phyloP scores from a whole-genome alignment of 2,888 invertebrate species.

The Parnassius smintheus region DNA sequence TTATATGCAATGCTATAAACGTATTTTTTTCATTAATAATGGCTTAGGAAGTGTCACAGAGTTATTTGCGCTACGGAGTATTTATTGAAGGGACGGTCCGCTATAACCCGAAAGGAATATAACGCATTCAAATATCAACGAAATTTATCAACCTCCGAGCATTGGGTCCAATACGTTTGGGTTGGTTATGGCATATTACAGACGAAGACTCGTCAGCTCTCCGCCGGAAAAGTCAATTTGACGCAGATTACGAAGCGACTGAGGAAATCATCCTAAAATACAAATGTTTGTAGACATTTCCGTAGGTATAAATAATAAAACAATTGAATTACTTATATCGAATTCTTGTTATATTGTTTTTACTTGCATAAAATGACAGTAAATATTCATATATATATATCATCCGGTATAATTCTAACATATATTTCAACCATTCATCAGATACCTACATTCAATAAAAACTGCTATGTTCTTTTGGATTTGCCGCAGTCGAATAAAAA shows the following conservation, averaged over 20 bases:
- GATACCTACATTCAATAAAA: too few species aligned
- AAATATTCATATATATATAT: too few species aligned
- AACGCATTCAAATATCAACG: slow-evolving; percentile 77
- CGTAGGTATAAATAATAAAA: slow-evolving; percentile 50
- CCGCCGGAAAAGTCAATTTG: slow-evolving; percentile 76
- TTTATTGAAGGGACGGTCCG: slow-evolving; percentile 63
- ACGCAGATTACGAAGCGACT: slow-evolving; percentile 69
- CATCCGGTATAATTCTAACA: too few species aligned
- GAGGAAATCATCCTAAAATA: slow-evolving; percentile 60
- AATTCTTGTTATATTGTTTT: too few species aligned
- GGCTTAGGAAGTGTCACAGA: slow-evolving; percentile 55
- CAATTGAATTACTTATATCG: slow-evolving; percentile 8
- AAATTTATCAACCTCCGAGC: slow-evolving; percentile 74
- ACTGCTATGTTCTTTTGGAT: too few species aligned
- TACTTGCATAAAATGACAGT: too few species aligned
- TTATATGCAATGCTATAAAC: slow-evolving; percentile 6
- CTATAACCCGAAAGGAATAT: slow-evolving; percentile 66
- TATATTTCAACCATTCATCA: too few species aligned
- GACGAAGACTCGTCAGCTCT: slow-evolving; percentile 72
- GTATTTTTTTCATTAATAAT: slow-evolving; percentile 56
- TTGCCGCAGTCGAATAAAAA: too few species aligned
- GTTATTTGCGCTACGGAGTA: slow-evolving; percentile 53
- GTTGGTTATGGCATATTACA: slow-evolving; percentile 76
- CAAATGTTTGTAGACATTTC: slow-evolving; percentile 54
- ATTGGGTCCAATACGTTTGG: slow-evolving; percentile 72